A percentile compares a stretch with the other conserved stretches of the same genome.
Evolutionary conservation across 2,888 invertebrate species (phyloP).

Genomic region (Tenthredo distinguenda): DNA sequence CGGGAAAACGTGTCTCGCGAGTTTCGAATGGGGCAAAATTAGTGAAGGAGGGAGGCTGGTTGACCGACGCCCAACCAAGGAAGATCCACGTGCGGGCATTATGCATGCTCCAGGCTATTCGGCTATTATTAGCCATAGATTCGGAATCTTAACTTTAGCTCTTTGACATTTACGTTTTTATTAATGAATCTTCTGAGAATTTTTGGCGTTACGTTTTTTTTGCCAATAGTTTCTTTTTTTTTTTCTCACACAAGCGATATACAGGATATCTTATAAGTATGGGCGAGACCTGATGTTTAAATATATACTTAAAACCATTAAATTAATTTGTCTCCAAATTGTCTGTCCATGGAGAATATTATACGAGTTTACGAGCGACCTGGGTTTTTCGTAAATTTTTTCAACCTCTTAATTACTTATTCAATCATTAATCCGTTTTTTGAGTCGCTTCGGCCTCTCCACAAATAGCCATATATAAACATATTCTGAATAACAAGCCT

Average conservation of each 20-base stretch:
- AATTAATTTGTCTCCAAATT: background rate
- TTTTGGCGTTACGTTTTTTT: constrained; percentile 10
- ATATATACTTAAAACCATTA: background rate
- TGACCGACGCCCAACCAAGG: background rate
- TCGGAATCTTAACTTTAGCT: background rate
- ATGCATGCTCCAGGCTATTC: constrained; percentile 1
- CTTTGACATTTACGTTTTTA: constrained; percentile 35
- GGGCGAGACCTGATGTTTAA: background rate
- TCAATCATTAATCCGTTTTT: constrained; percentile 18
- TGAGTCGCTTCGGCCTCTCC: background rate
- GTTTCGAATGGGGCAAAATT: background rate
- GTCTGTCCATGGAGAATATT: background rate
- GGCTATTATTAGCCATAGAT: background rate
- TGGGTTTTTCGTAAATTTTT: background rate
- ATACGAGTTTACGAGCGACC: background rate
- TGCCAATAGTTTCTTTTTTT: background rate
- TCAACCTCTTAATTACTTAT: background rate
- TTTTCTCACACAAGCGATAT: background rate
- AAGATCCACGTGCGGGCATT: background rate
- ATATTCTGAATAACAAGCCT: background rate
- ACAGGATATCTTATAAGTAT: background rate
- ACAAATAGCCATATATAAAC: background rate
- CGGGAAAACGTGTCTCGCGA: background rate
- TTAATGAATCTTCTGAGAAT: constrained; percentile 26
- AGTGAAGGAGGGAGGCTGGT: background rate